These are phyloP conservation scores for Lithophane socia DNA, from an alignment of 2,888 invertebrate genomes.

Conservation along the genomic window DNA sequence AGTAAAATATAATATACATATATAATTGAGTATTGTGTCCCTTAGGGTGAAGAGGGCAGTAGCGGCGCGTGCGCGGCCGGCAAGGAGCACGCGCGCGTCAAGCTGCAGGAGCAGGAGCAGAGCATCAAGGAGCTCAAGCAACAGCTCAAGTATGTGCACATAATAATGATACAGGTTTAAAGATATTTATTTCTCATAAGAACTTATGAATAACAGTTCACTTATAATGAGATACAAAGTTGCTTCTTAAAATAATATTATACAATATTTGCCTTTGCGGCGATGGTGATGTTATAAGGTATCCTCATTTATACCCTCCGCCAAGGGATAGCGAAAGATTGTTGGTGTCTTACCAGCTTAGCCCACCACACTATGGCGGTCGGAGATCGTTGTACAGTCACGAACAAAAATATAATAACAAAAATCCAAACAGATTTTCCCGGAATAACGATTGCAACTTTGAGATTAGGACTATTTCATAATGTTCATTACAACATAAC, in stretches of 20 bases:
- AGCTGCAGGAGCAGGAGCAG: constrained; percentile 91
- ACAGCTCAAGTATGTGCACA: constrained; percentile 93
- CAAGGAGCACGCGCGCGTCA: constrained; percentile 84
- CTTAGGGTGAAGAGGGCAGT: constrained; percentile 84
- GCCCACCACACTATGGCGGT: neutral
- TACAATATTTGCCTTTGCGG: too few species aligned
- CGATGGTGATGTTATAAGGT: too few species aligned
- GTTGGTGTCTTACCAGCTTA: neutral
- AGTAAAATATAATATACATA: too few species aligned
- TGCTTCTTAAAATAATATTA: too few species aligned
- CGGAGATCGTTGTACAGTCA: neutral
- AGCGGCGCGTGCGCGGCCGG: constrained; percentile 92
- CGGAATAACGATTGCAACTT: too few species aligned
- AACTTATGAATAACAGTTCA: too few species aligned
- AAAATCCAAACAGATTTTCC: too few species aligned
- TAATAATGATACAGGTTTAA: too few species aligned
- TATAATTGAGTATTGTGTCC: neutral
- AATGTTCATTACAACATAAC: too few species aligned
- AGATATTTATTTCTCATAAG: too few species aligned
- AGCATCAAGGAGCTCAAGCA: constrained; percentile 96
- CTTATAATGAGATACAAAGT: too few species aligned
- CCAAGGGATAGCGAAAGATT: neutral
- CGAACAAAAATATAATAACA: neutral
- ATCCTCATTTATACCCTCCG: neutral
- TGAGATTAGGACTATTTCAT: too few species aligned